Percentiles rank a stretch among this genome's conserved stretches.
Evolutionary conservation across 1,140 invertebrate species (phyloP).

Genomic region (Galendromus occidentalis): DNA sequence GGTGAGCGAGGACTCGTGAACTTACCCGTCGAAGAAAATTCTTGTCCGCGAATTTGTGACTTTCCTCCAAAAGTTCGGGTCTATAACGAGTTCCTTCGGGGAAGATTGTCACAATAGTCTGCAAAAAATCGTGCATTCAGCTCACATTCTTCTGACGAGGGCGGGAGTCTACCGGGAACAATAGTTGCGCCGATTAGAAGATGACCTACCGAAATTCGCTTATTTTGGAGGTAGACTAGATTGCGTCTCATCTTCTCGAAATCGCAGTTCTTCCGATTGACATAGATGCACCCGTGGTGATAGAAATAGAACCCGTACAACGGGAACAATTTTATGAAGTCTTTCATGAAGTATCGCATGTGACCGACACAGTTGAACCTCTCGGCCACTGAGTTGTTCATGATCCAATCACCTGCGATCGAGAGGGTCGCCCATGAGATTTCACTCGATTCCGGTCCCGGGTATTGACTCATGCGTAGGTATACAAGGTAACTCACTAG

Average conservation of each 20-base stretch:
- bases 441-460: too few species aligned
- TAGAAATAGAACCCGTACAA: conserved; percentile 1
- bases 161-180: too few species aligned
- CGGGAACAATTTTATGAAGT: background rate
- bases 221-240: background rate
- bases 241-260: background rate
- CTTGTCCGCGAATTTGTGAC: background rate
- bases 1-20: background rate
- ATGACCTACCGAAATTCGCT: background rate
- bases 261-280: background rate
- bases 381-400: background rate
- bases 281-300: conserved; percentile 5
- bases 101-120: background rate
- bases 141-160: too few species aligned
- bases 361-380: background rate
- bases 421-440: too few species aligned
- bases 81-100: conserved; percentile 5
- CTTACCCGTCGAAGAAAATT: background rate
- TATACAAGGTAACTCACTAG: too few species aligned
- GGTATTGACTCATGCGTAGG: too few species aligned
- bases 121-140: background rate
- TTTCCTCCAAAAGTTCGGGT: background rate
- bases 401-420: background rate
- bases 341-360: conserved; percentile 5
- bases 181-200: too few species aligned